Evolutionary conservation across 1,140 invertebrate genomes (phyloP).

Genomic region (Saccostrea cuccullata): DNA sequence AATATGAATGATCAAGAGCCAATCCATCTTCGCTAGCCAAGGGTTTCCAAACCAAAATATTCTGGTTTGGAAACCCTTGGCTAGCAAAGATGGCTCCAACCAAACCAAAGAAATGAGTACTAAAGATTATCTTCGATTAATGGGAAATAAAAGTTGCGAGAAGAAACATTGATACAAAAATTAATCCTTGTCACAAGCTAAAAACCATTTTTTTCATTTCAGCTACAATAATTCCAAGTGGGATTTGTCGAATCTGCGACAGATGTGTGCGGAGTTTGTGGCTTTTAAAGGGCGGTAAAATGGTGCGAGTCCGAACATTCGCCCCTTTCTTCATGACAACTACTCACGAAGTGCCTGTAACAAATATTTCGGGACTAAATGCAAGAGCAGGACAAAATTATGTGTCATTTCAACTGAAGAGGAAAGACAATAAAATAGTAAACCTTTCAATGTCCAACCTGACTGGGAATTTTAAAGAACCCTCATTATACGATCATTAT

Average conservation of each 20-base stretch:
- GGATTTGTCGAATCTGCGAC: not conserved
- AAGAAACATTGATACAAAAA: too few relatives aligned
- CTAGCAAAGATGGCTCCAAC: too few relatives aligned
- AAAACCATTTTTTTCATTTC: not conserved
- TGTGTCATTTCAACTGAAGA: constrained; percentile 30
- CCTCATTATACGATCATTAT: not conserved
- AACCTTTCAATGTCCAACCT: not conserved
- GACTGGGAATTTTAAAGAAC: constrained; percentile 1
- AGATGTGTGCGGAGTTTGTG: constrained; percentile 11
- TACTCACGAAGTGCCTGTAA: not conserved
- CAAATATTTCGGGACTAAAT: constrained; percentile 10
- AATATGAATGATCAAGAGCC: too few relatives aligned
- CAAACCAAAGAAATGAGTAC: too few relatives aligned
- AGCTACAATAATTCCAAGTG: not conserved
- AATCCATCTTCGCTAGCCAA: too few relatives aligned
- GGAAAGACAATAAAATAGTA: not conserved
- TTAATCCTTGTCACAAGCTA: not conserved
- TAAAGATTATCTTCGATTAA: too few relatives aligned
- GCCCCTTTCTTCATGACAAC: constrained; percentile 11
- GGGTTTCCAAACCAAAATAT: too few relatives aligned
- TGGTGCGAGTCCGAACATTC: constrained; percentile 19
- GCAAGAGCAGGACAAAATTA: constrained; percentile 19
- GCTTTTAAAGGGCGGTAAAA: constrained; percentile 35
- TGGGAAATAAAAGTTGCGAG: too few relatives aligned
- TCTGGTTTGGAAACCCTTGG: too few relatives aligned